A percentile compares a stretch with the other conserved stretches of the same genome.
Evolutionary conservation across 2,113 vertebrate genomes (phyloP).

Genomic region (Cathartes aura): DNA sequence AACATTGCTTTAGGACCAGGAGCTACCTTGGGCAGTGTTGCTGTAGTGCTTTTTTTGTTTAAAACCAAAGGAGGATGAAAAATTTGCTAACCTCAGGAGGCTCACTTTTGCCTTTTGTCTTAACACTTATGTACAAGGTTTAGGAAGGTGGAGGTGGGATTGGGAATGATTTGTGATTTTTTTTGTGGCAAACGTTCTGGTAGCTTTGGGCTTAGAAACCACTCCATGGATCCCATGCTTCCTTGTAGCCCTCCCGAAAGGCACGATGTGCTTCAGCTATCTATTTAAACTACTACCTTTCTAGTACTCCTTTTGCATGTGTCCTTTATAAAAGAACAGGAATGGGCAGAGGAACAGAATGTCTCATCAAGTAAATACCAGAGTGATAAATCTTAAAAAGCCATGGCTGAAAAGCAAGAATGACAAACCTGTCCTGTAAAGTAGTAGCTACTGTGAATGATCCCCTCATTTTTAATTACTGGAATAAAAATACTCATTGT

Average conservation of each 20-base stretch:
- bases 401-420: background rate
- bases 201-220: background rate
- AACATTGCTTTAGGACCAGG: background rate
- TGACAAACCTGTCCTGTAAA: background rate
- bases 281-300: background rate
- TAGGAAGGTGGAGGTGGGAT: background rate
- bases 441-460: background rate
- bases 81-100: background rate
- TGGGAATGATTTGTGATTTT: background rate
- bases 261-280: background rate
- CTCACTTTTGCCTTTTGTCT: background rate
- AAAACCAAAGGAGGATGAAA: background rate
- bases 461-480: background rate
- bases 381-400: background rate
- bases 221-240: background rate
- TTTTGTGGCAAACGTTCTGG: background rate
- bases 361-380: background rate
- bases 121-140: background rate
- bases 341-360: background rate
- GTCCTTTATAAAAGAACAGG: background rate
- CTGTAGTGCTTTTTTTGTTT: background rate
- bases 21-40: background rate
- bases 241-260: background rate
- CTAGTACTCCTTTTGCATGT: background rate
- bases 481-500: background rate